Evolutionary conservation across 2,888 invertebrate species (phyloP).

Genomic region (Neria commutata): DNA sequence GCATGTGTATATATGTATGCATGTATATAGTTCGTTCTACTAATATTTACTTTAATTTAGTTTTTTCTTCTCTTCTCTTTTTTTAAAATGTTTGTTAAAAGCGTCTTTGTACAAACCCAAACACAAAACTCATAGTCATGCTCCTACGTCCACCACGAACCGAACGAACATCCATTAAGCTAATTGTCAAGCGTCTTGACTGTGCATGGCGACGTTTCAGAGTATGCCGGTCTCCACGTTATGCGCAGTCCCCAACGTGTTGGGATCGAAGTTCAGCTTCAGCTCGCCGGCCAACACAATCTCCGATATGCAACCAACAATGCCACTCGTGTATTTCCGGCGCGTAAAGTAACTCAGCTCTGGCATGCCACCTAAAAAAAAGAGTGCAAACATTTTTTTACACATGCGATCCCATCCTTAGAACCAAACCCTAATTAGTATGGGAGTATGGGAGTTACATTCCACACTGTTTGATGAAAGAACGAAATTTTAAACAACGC

Average conservation of each 20-base stretch:
- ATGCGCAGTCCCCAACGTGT: slow-evolving; percentile 60
- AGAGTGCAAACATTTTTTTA: too few relatives aligned
- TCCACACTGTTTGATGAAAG: too few relatives aligned
- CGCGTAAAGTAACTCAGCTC: slow-evolving; percentile 74
- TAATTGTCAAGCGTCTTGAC: slow-evolving; percentile 58
- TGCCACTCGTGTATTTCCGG: slow-evolving; percentile 75
- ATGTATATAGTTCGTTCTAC: slow-evolving; percentile 40
- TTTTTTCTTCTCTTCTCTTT: slow-evolving; percentile 24
- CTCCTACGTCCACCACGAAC: too few relatives aligned
- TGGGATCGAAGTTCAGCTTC: slow-evolving; percentile 69
- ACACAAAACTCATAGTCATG: slow-evolving; percentile 27
- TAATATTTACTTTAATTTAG: slow-evolving; percentile 35
- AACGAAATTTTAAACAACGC: too few relatives aligned
- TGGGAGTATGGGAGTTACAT: too few relatives aligned
- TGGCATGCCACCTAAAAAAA: slow-evolving; percentile 77
- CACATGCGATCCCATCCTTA: too few relatives aligned
- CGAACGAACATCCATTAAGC: slow-evolving; percentile 47
- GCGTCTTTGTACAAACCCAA: slow-evolving; percentile 53
- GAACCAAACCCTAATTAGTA: too few relatives aligned
- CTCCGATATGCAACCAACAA: slow-evolving; percentile 83
- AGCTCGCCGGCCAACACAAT: slow-evolving; percentile 81
- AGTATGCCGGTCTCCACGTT: slow-evolving; percentile 62
- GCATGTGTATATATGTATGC: slow-evolving; percentile 38
- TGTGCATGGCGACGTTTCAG: slow-evolving; percentile 55
- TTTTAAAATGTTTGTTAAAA: slow-evolving; percentile 47